Conservation (phyloP, 2,888 invertebrate species). For the Leptinotarsa juncta region DNA sequence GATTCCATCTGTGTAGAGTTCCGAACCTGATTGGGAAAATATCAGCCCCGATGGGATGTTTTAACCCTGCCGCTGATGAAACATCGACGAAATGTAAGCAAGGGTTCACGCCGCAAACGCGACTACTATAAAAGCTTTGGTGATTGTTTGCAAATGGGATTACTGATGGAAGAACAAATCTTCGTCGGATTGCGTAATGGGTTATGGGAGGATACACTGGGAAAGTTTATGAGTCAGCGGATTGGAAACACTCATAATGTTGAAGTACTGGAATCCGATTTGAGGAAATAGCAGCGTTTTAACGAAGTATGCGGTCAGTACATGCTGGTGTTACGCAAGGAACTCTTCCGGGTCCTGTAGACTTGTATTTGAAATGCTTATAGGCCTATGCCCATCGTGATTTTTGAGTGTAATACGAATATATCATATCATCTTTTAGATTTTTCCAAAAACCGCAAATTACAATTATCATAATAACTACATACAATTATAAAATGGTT, state of each 20-base stretch:
- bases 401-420: too few species aligned
- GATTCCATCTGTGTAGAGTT: slow-evolving; percentile 16
- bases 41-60: slow-evolving; percentile 16
- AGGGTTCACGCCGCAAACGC: slow-evolving; percentile 17
- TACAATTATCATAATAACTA: too few species aligned
- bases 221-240: neutral
- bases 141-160: slow-evolving; percentile 21
- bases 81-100: slow-evolving; percentile 14
- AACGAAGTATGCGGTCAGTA: neutral
- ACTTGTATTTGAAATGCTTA: too few species aligned
- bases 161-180: slow-evolving; percentile 19
- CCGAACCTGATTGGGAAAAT: slow-evolving; percentile 18
- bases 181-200: slow-evolving; percentile 11
- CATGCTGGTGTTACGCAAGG: neutral
- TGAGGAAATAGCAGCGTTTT: neutral
- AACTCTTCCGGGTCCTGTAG: neutral
- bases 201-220: neutral
- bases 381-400: too few species aligned
- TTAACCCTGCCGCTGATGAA: slow-evolving; percentile 13
- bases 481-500: too few species aligned
- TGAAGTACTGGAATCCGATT: neutral
- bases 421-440: too few species aligned
- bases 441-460: too few species aligned
- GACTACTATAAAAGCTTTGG: slow-evolving; percentile 7
- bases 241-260: slow-evolving; percentile 10